phyloP scores from a whole-genome alignment of 1,140 invertebrate genomes.

The fruit fly (Drosophila melanogaster) region DNA sequence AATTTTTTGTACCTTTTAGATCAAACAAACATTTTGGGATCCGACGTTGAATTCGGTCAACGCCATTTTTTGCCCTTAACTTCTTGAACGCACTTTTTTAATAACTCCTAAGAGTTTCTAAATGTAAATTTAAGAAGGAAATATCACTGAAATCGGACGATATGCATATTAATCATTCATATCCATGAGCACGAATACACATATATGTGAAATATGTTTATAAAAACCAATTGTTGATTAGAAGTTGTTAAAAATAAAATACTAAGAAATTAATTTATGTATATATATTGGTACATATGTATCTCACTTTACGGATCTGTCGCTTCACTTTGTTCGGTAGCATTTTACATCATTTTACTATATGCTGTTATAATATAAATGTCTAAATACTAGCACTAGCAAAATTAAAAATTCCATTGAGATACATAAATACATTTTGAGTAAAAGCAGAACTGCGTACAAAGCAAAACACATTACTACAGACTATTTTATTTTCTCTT shows the following conservation, averaged over 20 bases:
- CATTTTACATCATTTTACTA: conserved; percentile 5
- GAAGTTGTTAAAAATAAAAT: conserved; percentile 42
- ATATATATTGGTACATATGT: not conserved
- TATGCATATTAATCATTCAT: conserved; percentile 23
- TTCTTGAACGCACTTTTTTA: conserved; percentile 20
- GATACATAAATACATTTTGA: conserved; percentile 45
- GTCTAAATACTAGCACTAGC: conserved; percentile 12
- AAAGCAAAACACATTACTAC: conserved; percentile 28
- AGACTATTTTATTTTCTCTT: conserved; percentile 16
- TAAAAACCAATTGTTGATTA: conserved; percentile 23
- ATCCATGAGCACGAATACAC: conserved; percentile 5
- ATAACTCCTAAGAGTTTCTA: not conserved
- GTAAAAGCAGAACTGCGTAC: conserved; percentile 44
- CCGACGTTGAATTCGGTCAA: not conserved
- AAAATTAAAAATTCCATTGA: conserved; percentile 33
- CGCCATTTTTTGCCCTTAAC: not conserved
- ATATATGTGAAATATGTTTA: conserved; percentile 5
- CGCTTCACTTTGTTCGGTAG: conserved; percentile 12
- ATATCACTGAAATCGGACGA: conserved; percentile 30
- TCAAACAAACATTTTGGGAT: not conserved
- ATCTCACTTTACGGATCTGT: conserved; percentile 1
- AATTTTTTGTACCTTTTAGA: not conserved
- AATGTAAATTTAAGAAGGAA: conserved; percentile 3
- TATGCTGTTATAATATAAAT: conserved; percentile 33
- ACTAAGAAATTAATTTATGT: conserved; percentile 19